Percentiles rank a stretch among this genome's conserved stretches.
Conservation (phyloP, 2,888 invertebrate species). For the Phaonia tiefii region DNA sequence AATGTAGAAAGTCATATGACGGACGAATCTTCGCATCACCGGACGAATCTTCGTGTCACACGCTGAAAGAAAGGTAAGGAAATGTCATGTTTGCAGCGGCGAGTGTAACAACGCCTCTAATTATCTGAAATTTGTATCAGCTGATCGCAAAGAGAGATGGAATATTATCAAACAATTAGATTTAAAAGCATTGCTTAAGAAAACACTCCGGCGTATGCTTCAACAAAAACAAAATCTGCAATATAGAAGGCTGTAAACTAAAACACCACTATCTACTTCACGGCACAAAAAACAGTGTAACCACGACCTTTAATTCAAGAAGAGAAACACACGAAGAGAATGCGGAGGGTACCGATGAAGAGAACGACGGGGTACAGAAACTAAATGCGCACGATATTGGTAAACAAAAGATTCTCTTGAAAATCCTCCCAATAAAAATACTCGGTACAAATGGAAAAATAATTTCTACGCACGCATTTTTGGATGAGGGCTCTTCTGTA, state of each 20-base stretch:
- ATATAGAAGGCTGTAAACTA: slow-evolving; percentile 37
- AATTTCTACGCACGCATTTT: neutral
- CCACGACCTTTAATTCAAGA: neutral
- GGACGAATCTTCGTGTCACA: slow-evolving; percentile 7
- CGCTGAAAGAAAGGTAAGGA: neutral
- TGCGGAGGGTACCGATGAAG: neutral
- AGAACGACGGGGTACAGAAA: neutral
- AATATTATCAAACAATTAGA: slow-evolving; percentile 33
- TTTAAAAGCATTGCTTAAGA: slow-evolving; percentile 37
- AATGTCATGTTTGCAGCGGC: neutral
- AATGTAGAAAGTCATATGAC: neutral
- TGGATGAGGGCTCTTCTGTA: slow-evolving; percentile 15
- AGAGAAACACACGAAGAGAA: neutral
- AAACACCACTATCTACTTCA: slow-evolving; percentile 49
- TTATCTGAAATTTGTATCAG: slow-evolving; percentile 19
- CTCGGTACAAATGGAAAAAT: slow-evolving; percentile 9
- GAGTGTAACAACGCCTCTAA: neutral
- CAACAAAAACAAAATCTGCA: slow-evolving; percentile 33
- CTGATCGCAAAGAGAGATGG: slow-evolving; percentile 41
- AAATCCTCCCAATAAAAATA: slow-evolving; percentile 26
- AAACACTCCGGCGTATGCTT: slow-evolving; percentile 32
- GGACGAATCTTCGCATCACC: neutral
- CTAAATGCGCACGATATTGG: slow-evolving; percentile 22
- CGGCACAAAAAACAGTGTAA: neutral
- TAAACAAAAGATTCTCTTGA: slow-evolving; percentile 27